phyloP scores from a whole-genome alignment of 2,113 vertebrate genomes.

The Lota lota region DNA sequence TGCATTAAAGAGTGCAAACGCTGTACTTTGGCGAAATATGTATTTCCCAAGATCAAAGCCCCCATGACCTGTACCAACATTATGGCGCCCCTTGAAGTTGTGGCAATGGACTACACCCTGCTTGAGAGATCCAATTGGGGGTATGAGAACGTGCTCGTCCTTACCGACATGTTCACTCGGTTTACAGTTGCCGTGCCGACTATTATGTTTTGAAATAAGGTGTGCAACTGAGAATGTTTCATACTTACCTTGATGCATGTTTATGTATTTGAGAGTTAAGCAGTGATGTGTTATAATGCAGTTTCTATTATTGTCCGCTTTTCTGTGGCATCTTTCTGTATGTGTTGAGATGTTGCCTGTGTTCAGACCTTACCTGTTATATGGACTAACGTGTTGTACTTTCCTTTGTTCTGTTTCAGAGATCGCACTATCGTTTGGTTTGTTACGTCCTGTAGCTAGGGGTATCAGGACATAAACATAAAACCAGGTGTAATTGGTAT shows the following conservation, averaged over 20 bases:
- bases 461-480: too few species aligned
- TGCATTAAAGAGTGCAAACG: conserved; percentile 14
- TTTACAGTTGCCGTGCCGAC: conserved; percentile 21
- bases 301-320: background rate
- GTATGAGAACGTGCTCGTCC: conserved; percentile 20
- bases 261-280: background rate
- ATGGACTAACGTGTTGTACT: background rate
- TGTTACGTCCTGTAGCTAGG: too few species aligned
- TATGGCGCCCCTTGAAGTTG: background rate
- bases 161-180: conserved; percentile 24
- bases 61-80: background rate
- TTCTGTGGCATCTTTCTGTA: background rate
- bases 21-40: conserved; percentile 12
- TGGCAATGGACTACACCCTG: conserved; percentile 14
- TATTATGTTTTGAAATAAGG: background rate
- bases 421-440: background rate
- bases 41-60: background rate
- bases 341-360: background rate
- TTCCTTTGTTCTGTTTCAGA: background rate
- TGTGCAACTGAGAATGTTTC: too few species aligned
- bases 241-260: too few species aligned
- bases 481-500: too few species aligned
- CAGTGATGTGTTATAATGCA: background rate
- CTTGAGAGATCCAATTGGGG: conserved; percentile 8
- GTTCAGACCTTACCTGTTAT: background rate